These are phyloP conservation scores for Ophion costatus DNA, from an alignment of 2,888 invertebrate genomes.

Conservation along the genomic window DNA sequence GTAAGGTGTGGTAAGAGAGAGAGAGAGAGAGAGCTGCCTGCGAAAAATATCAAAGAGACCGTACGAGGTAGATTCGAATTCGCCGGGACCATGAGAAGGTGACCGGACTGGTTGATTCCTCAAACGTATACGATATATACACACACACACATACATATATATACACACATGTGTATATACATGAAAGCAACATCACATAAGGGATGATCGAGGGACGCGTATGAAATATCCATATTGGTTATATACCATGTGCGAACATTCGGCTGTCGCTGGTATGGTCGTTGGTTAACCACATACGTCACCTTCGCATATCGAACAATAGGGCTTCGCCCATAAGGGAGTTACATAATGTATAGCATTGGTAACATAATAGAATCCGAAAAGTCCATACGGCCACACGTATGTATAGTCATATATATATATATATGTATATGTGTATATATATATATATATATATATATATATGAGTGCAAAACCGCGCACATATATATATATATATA, in stretches of 20 bases:
- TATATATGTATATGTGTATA: not conserved
- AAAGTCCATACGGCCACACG: slow-evolving; percentile 30
- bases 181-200: not conserved
- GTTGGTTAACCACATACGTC: slow-evolving; percentile 78
- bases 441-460: not conserved
- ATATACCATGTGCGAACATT: slow-evolving; percentile 74
- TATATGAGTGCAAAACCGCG: slow-evolving; percentile 3
- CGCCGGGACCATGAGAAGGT: not conserved
- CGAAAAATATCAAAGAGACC: not conserved
- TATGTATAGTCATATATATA: slow-evolving; percentile 1
- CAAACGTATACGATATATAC: not conserved
- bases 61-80: not conserved
- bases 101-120: not conserved
- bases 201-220: not conserved
- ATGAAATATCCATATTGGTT: slow-evolving; percentile 37
- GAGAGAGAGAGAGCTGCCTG: not conserved
- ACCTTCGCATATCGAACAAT: slow-evolving; percentile 70
- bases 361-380: slow-evolving; percentile 73
- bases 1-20: too few relatives aligned
- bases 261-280: slow-evolving; percentile 75
- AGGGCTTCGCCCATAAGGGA: slow-evolving; percentile 68
- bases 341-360: slow-evolving; percentile 75
- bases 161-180: not conserved
- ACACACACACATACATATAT: too few relatives aligned
- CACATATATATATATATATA: slow-evolving; percentile 1